Conservation (phyloP, 2,888 invertebrate species). For the Microctonus hyperodae region DNA sequence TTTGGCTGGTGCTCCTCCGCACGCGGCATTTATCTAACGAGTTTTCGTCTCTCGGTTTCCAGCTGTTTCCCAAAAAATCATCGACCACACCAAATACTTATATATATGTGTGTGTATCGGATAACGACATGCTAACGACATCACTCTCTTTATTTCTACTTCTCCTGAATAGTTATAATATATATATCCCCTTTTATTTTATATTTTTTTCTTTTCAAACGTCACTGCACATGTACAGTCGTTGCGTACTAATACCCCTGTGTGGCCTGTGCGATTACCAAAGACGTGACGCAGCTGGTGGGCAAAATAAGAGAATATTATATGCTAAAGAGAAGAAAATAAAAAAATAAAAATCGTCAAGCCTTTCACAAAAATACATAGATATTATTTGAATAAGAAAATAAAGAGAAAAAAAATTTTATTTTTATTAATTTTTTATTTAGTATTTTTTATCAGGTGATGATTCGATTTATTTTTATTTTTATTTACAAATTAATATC, state of each 20-base stretch:
- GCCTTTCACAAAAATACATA: not conserved
- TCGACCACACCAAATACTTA: not conserved
- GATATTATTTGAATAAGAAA: no score
- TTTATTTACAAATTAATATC: no score
- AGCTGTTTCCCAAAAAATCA: slow-evolving; percentile 31
- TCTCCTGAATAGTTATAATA: not conserved
- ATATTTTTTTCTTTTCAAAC: not conserved
- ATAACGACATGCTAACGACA: not conserved
- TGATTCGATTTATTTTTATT: no score
- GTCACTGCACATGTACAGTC: slow-evolving; percentile 4
- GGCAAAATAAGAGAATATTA: not conserved
- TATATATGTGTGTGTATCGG: not conserved
- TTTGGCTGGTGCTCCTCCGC: not conserved
- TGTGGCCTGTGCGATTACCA: not conserved
- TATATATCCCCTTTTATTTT: not conserved
- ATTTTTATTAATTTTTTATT: no score
- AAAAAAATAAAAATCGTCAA: not conserved
- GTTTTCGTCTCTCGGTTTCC: slow-evolving; percentile 14
- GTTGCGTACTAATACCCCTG: not conserved
- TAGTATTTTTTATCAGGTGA: no score
- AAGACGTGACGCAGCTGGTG: slow-evolving; percentile 23
- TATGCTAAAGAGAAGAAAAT: not conserved
- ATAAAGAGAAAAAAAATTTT: not conserved
- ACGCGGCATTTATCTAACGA: not conserved
- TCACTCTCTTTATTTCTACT: not conserved